Evolutionary conservation across 2,888 invertebrate genomes (phyloP).

Genomic region (Sminthurinus aureus): DNA sequence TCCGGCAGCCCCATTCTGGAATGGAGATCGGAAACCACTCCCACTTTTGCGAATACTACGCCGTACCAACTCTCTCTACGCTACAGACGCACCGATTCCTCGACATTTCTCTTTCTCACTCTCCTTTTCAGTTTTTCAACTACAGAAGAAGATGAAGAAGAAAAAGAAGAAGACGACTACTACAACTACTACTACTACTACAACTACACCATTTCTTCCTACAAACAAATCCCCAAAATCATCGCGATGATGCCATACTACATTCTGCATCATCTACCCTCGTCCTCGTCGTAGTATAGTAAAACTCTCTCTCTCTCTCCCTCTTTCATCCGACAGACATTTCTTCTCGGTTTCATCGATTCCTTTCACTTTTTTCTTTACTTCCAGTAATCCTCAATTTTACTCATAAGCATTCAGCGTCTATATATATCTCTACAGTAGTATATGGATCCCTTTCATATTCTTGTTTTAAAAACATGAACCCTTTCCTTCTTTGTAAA

Average conservation of each 20-base stretch:
- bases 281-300: slow-evolving; percentile 6
- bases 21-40: slow-evolving; percentile 56
- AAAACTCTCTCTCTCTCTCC: slow-evolving; percentile 13
- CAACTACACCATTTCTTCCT: slow-evolving; percentile 29
- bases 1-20: slow-evolving; percentile 51
- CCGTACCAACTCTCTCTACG: slow-evolving; percentile 33
- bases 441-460: slow-evolving; percentile 8
- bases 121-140: slow-evolving; percentile 29
- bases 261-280: slow-evolving; percentile 23
- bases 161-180: not conserved
- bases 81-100: slow-evolving; percentile 39
- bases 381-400: slow-evolving; percentile 45
- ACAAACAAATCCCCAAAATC: slow-evolving; percentile 31
- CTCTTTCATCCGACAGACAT: slow-evolving; percentile 26
- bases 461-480: slow-evolving; percentile 18
- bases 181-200: not conserved
- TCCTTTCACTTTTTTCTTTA: slow-evolving; percentile 37
- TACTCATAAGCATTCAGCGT: slow-evolving; percentile 45
- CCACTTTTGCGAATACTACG: slow-evolving; percentile 49
- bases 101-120: slow-evolving; percentile 39
- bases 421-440: slow-evolving; percentile 37
- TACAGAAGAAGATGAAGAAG: slow-evolving; percentile 26
- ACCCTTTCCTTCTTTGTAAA: slow-evolving; percentile 25
- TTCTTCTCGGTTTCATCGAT: slow-evolving; percentile 34
- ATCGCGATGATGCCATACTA: slow-evolving; percentile 36